phyloP scores from a whole-genome alignment of 2,888 invertebrate genomes.

The Empis livida region DNA sequence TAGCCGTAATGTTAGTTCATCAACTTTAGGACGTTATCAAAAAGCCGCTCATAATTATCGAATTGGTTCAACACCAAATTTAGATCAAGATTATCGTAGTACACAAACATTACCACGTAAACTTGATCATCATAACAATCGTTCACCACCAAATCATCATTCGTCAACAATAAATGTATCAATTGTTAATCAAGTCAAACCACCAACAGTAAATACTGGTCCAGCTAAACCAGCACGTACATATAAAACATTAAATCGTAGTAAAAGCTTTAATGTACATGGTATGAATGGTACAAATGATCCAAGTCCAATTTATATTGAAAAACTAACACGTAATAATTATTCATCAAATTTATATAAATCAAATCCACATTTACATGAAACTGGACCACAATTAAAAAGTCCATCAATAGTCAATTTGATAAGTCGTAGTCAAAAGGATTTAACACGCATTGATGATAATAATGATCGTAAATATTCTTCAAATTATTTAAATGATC shows the following conservation, averaged over 20 bases:
- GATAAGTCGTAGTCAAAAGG: conserved; percentile 70
- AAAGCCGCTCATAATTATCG: conserved; percentile 58
- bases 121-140: conserved; percentile 24
- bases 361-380: conserved; percentile 65
- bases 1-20: conserved; percentile 32
- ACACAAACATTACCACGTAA: conserved; percentile 68
- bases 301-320: conserved; percentile 34
- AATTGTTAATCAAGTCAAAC: conserved; percentile 41
- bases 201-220: conserved; percentile 35
- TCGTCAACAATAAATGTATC: conserved; percentile 56
- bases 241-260: conserved; percentile 57
- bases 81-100: conserved; percentile 39
- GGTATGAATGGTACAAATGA: conserved; percentile 41
- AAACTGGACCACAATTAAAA: conserved; percentile 57
- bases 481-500: conserved; percentile 11
- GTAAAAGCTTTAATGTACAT: conserved; percentile 78
- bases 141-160: conserved; percentile 26
- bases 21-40: conserved; percentile 70
- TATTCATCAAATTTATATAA: conserved; percentile 47
- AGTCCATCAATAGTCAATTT: conserved; percentile 79
- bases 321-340: conserved; percentile 31
- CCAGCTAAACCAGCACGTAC: conserved; percentile 69
- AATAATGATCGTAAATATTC: conserved; percentile 22
- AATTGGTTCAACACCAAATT: conserved; percentile 42
- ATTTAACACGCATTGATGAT: conserved; percentile 48